Evolutionary conservation across 2,888 invertebrate genomes (phyloP), one percentile per base, ranked within the genome.

Genomic region (Lepeophtheirus nordmannii): DNA sequence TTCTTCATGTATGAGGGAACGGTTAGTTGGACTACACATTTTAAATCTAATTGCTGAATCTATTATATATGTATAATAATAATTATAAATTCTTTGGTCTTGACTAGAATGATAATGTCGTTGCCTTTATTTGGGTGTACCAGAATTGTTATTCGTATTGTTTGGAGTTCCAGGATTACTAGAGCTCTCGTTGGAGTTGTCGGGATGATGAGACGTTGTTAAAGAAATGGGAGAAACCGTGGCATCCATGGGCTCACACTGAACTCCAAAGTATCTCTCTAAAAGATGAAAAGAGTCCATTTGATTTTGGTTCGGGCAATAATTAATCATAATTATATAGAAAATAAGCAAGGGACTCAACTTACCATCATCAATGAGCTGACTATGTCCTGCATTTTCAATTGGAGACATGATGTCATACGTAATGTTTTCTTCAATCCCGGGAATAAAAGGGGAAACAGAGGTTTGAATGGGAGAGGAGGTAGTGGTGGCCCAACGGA

Each of bases 401-500:
- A 63, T 63, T 30, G 63, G 63, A 9, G 63, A 63, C 63, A 63
- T 63, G 11, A 63, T 41, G 23, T 63, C 63, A 37, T 63, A 63
- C 8, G 20, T 63, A 22, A 63, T 63, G 63, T 63, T 63, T 20
- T 63, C 63, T 9, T 63, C 63, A 10, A 63, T 63, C n/a, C 37
- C 53, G 14, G 63, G n/a, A 17, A 63, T 63, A 23, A 56, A 56
- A n/a, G 53, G 41, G n/a, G 39, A 40, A 40, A 73, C 91, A 84
- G 69, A 80, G 82, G 69, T 46, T 46, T 46, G 53, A n/a, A 46
- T 80, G 76, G 59, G 76, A 76, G 2, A 76, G 75, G 58, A n/a
- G 57, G 58, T 12, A 67, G 68, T 56, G 68, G 67, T 22, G 68
- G 68, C 7, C 69, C 67, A 40, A 53, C 67, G 63, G 59, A 68